These are phyloP conservation scores for Actinernus sp. DNA, from an alignment of 92 coral and sea anemone species.

Conservation along the genomic window DNA sequence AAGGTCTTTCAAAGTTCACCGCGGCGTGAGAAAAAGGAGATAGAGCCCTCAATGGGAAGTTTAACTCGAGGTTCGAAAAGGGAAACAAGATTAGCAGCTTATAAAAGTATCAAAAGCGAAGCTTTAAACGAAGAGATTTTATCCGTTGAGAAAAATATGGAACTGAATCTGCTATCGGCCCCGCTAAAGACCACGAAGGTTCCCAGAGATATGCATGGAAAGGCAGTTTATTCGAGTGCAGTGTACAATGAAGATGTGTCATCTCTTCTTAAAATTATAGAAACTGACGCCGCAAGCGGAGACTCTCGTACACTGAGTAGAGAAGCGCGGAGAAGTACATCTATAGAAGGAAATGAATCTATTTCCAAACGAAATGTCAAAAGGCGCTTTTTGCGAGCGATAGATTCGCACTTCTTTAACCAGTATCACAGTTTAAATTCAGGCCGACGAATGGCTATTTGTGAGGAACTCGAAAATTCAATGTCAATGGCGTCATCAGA, in stretches of 20 bases:
- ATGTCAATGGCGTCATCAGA: conserved; percentile 13
- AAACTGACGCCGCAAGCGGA: conserved; percentile 6
- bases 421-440: conserved; percentile 42
- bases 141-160: conserved; percentile 4
- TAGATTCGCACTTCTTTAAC: conserved; percentile 66
- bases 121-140: conserved; percentile 24
- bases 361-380: too few relatives aligned
- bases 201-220: conserved; percentile 50
- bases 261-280: conserved; percentile 7
- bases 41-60: not conserved
- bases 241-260: conserved; percentile 32
- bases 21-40: not conserved
- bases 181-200: not conserved
- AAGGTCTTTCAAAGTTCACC: too few relatives aligned
- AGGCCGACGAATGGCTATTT: conserved; percentile 77
- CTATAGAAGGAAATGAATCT: not conserved
- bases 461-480: conserved; percentile 68
- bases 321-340: conserved; percentile 1
- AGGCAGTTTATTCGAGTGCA: conserved; percentile 16
- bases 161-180: conserved; percentile 10
- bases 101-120: conserved; percentile 3
- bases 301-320: not conserved
- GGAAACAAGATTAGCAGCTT: conserved; percentile 12
- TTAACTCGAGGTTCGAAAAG: conserved; percentile 1
- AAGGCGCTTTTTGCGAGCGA: conserved; percentile 55